A percentile compares a stretch with the other conserved stretches of the same genome.
phyloP scores from a whole-genome alignment of 2,113 vertebrate species.

The Marcusenius ussheri region DNA sequence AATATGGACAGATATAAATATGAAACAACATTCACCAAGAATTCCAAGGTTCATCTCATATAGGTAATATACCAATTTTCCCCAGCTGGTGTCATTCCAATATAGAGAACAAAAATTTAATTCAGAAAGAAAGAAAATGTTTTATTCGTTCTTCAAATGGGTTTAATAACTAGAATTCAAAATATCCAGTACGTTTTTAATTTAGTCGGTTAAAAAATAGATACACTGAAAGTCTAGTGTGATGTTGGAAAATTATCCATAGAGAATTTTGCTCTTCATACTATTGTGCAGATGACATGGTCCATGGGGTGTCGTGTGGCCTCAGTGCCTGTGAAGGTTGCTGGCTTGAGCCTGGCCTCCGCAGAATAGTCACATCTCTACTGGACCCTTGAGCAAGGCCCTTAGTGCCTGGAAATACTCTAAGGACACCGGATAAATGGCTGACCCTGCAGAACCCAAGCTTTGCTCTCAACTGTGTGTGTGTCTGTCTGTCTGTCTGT shows the following conservation, averaged over 20 bases:
- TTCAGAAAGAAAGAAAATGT: neutral
- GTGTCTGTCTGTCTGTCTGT: too few species aligned
- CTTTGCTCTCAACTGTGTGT: neutral
- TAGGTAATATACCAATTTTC: neutral
- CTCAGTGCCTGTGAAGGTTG: neutral
- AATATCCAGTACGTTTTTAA: neutral
- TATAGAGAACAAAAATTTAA: neutral
- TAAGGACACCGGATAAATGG: too few species aligned
- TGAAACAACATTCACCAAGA: neutral
- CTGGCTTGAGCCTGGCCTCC: too few species aligned
- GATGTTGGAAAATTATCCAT: neutral
- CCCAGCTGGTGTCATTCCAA: neutral
- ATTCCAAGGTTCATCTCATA: neutral
- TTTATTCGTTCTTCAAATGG: neutral
- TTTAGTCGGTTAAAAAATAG: neutral
- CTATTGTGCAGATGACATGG: neutral
- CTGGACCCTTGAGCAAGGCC: too few species aligned
- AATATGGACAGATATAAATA: neutral
- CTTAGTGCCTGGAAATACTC: too few species aligned
- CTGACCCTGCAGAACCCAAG: neutral
- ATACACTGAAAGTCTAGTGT: neutral
- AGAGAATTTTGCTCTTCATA: neutral
- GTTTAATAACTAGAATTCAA: neutral
- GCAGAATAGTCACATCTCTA: too few species aligned
- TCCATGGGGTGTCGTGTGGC: neutral